Conservation (phyloP, 2,888 invertebrate genomes). For the Philopedon plagiatum region DNA sequence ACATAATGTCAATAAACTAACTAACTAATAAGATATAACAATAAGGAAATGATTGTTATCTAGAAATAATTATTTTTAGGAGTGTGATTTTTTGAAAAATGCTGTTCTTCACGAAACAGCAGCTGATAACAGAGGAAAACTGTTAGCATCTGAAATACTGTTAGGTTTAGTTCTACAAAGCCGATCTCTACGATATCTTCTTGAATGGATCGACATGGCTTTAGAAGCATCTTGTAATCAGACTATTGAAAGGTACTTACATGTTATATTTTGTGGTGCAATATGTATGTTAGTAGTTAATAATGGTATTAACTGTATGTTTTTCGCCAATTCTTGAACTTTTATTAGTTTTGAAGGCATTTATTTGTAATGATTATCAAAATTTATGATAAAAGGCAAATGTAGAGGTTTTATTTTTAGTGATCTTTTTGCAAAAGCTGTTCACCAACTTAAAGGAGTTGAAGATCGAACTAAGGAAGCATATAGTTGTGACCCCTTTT, state of each 20-base stretch:
- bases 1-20: background rate
- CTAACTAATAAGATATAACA: too few species aligned
- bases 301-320: too few species aligned
- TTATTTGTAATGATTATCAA: too few species aligned
- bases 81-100: constrained; percentile 69
- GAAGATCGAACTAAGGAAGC: constrained; percentile 55
- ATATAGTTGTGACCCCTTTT: constrained; percentile 56
- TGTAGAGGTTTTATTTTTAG: too few species aligned
- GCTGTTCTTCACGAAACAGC: constrained; percentile 70
- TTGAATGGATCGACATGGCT: constrained; percentile 77
- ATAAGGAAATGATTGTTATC: too few species aligned
- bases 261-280: background rate
- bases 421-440: constrained; percentile 62
- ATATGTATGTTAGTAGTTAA: too few species aligned
- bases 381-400: too few species aligned
- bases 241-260: constrained; percentile 41
- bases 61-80: too few species aligned
- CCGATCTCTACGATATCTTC: constrained; percentile 73
- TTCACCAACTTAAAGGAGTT: constrained; percentile 60
- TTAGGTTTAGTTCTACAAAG: constrained; percentile 73
- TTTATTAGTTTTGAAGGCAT: too few species aligned
- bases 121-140: constrained; percentile 69
- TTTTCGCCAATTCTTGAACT: background rate
- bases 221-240: constrained; percentile 64
- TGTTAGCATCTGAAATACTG: constrained; percentile 71